These are phyloP conservation scores for Aphidoletes aphidimyza DNA, from an alignment of 2,888 invertebrate species.

Conservation along the genomic window DNA sequence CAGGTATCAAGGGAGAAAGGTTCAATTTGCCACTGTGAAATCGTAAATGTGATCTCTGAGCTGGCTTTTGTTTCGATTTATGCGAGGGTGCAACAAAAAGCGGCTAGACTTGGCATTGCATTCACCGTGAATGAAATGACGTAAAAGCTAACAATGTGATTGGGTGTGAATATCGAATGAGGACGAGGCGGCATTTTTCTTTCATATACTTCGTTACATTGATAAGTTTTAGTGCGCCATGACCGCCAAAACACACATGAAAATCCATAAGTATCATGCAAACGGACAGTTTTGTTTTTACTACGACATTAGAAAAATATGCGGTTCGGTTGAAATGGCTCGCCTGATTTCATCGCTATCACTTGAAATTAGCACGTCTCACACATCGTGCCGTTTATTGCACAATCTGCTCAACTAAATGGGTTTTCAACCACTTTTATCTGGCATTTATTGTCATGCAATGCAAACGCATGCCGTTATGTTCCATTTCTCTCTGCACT, in stretches of 20 bases:
- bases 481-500: background rate
- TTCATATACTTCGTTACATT: too few relatives aligned
- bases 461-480: background rate
- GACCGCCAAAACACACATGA: background rate
- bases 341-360: constrained; percentile 14
- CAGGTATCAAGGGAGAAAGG: background rate
- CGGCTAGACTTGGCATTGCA: constrained; percentile 6
- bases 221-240: too few relatives aligned
- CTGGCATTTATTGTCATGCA: constrained; percentile 18
- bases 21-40: background rate
- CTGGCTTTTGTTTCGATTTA: constrained; percentile 1
- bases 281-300: constrained; percentile 2
- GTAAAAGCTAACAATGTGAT: background rate
- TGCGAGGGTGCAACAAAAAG: constrained; percentile 23
- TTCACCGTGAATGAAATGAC: background rate
- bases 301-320: background rate
- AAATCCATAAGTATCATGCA: background rate
- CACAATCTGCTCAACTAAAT: background rate
- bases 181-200: too few relatives aligned
- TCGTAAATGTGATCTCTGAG: background rate
- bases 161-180: background rate
- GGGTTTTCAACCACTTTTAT: constrained; percentile 30
- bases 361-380: constrained; percentile 29
- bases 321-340: constrained; percentile 6
- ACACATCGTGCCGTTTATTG: constrained; percentile 36